Evolutionary conservation across 1,140 invertebrate genomes (phyloP), one percentile per base, ranked within the genome.

Genomic region (Drosophila arawakana): DNA sequence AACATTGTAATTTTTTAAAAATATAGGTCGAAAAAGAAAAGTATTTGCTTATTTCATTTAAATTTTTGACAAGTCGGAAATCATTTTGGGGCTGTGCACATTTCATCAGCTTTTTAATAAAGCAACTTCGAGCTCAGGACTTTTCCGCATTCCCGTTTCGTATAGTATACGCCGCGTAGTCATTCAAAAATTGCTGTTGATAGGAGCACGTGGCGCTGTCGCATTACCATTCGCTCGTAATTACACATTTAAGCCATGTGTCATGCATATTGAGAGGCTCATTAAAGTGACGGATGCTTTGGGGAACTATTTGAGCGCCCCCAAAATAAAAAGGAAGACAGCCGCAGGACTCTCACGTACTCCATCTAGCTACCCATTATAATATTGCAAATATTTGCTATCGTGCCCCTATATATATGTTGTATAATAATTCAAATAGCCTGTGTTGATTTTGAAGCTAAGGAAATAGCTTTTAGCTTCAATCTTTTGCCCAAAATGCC

Each of bases 191-290:
- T 77, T 44, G 69, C 66, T 68, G 72, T 55, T 66, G 79, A 76
- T 79, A 63, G 54, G 67, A 65, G 80, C 76, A 88, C 84, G 82
- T 86, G 76, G 69, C 60, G 65, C 66, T 52, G 66, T 35, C 58
- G 43, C 39, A 39, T 43, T 63, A 63, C 66, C 74, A 73, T 72
- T 49, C 69, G 52, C 58, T 68, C 57, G 73, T 81, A 86, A 86
- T 86, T 86, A 82, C 83, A 86, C 83, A 86, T 88, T 86, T 80
- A 86, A 82, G 80, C 80, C 77, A 46, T 88, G 84, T 88, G 84
- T 89, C 80, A 75, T 88, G 84, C 84, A 88, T 89, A 88, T 88
- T 89, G 77, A 88, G 80, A 78, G 84, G 80, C 84, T 88, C 84
- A 88, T 88, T 88, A 89, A 88, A 84, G 63, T 66, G 65, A 73